Conservation (phyloP, 2,888 invertebrate species). For the Colostygia pectinataria region DNA sequence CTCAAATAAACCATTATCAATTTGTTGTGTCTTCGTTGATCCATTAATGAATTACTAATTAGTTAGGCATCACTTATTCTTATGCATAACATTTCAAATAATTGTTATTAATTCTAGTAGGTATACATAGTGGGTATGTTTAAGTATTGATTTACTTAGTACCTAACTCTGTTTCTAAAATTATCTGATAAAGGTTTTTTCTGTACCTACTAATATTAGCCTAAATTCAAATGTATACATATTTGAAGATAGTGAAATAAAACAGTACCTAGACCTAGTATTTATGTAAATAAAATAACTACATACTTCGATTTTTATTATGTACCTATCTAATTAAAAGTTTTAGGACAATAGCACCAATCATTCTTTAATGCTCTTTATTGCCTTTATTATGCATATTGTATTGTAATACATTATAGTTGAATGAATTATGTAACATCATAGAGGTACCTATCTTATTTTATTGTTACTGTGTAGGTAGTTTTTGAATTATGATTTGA, state of each 20-base stretch:
- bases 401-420: background rate
- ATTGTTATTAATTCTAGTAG: constrained; percentile 20
- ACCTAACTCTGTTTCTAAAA: constrained; percentile 3
- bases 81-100: constrained; percentile 10
- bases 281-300: too few relatives aligned
- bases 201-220: constrained; percentile 5
- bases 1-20: constrained; percentile 30
- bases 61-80: constrained; percentile 38
- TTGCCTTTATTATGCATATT: constrained; percentile 17
- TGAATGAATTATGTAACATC: background rate
- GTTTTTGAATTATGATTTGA: constrained; percentile 13
- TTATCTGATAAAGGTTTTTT: constrained; percentile 28
- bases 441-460: constrained; percentile 5
- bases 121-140: too few relatives aligned
- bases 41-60: constrained; percentile 41
- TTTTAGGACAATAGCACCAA: constrained; percentile 2
- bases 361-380: constrained; percentile 1
- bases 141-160: constrained; percentile 7
- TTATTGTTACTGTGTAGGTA: constrained; percentile 13
- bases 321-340: background rate
- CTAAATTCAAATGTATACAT: background rate
- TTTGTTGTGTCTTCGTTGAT: constrained; percentile 55
- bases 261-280: too few relatives aligned
- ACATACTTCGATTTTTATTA: too few relatives aligned
- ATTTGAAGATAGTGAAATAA: too few relatives aligned